Conservation (phyloP, 2,888 invertebrate species). For the Plebejus melissa region DNA sequence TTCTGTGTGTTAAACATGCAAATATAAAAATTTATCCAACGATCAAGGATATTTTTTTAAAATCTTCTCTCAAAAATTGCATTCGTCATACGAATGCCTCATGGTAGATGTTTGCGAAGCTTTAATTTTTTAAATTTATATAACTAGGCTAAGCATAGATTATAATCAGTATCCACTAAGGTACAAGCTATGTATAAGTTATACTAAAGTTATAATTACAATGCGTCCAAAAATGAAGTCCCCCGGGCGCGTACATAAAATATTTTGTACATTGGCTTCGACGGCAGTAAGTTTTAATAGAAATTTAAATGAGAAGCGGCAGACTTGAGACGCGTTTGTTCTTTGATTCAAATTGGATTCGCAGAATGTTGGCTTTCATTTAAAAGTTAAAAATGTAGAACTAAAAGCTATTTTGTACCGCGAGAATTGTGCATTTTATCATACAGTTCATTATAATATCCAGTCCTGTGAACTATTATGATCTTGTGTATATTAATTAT, state of each 20-base stretch:
- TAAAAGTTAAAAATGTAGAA: too few species aligned
- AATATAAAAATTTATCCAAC: too few species aligned
- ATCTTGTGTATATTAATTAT: too few species aligned
- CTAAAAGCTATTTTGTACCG: too few species aligned
- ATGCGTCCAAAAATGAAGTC: slow-evolving; percentile 31
- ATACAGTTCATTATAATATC: too few species aligned
- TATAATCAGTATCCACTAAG: neutral
- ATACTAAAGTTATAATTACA: slow-evolving; percentile 11
- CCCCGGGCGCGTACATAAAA: slow-evolving; percentile 48
- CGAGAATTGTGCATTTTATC: neutral
- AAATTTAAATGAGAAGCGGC: slow-evolving; percentile 66
- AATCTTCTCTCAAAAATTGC: too few species aligned
- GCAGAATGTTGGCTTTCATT: slow-evolving; percentile 1
- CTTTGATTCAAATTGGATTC: slow-evolving; percentile 20
- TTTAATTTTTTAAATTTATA: too few species aligned
- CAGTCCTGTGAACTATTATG: too few species aligned
- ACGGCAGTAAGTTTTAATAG: slow-evolving; percentile 69
- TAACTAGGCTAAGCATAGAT: neutral
- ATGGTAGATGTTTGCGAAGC: too few species aligned
- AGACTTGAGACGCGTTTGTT: slow-evolving; percentile 22
- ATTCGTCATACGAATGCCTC: too few species aligned
- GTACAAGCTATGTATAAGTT: slow-evolving; percentile 23
- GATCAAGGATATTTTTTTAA: too few species aligned
- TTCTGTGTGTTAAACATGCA: too few species aligned
- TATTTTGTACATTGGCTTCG: slow-evolving; percentile 64